Conservation (phyloP, 2,888 invertebrate species). For the Terebella lapidaria region DNA sequence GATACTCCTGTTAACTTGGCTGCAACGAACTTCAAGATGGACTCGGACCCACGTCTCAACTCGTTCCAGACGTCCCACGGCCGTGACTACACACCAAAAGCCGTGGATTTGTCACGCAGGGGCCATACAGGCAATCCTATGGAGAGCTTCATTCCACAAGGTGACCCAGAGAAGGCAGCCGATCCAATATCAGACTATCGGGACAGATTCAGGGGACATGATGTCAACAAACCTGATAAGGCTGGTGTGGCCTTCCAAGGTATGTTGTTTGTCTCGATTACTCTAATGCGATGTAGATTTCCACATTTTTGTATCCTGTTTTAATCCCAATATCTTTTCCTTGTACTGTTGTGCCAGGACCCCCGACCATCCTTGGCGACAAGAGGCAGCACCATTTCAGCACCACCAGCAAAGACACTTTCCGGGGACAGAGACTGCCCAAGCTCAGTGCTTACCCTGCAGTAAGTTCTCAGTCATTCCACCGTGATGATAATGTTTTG, state of each 20-base stretch:
- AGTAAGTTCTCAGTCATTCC: conserved; percentile 14
- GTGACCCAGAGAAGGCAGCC: conserved; percentile 37
- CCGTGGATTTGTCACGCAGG: conserved; percentile 20
- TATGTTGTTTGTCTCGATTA: too few relatives aligned
- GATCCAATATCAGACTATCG: conserved; percentile 41
- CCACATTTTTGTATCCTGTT: too few relatives aligned
- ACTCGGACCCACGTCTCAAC: conserved; percentile 36
- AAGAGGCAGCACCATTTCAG: conserved; percentile 32
- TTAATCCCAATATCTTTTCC: too few relatives aligned
- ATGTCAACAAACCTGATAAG: conserved; percentile 32
- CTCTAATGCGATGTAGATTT: too few relatives aligned
- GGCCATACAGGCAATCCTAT: conserved; percentile 18
- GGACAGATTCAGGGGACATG: conserved; percentile 37
- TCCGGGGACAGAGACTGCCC: conserved; percentile 31
- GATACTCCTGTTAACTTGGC: conserved; percentile 32
- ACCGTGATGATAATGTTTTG: background rate
- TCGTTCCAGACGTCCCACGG: conserved; percentile 40
- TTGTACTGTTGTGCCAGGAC: too few relatives aligned
- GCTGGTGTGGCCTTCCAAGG: conserved; percentile 37
- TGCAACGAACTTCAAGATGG: conserved; percentile 47
- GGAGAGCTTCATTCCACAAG: conserved; percentile 37
- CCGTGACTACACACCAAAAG: conserved; percentile 36
- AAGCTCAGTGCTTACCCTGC: conserved; percentile 32
- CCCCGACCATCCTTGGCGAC: conserved; percentile 40
- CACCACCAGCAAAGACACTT: conserved; percentile 38